These are phyloP conservation scores for Thermophis baileyi DNA, from an alignment of 2,113 vertebrate species.

Conservation along the genomic window DNA sequence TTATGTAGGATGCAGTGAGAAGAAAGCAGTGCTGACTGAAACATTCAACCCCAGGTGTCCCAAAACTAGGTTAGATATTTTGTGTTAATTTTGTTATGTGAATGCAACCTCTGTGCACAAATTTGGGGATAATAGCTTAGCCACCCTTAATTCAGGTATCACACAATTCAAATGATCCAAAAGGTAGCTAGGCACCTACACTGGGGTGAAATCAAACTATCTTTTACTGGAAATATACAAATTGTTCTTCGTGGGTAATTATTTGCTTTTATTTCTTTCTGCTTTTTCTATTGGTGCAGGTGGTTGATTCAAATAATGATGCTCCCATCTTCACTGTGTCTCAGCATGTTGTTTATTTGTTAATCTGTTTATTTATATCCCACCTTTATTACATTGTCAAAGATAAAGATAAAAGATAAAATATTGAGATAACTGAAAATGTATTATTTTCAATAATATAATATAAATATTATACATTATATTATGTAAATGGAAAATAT, in stretches of 20 bases:
- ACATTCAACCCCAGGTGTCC: not conserved
- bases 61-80: not conserved
- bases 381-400: not conserved
- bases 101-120: not conserved
- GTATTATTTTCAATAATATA: not conserved
- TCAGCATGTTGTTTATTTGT: not conserved
- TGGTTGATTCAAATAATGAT: not conserved
- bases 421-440: not conserved
- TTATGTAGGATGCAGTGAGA: not conserved
- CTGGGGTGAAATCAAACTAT: not conserved
- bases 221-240: not conserved
- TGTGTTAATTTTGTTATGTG: not conserved
- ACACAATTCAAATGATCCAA: not conserved
- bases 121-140: not conserved
- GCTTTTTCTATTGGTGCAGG: constrained; percentile 34
- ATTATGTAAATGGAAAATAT: not conserved
- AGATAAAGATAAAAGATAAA: not conserved
- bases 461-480: not conserved
- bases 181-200: not conserved
- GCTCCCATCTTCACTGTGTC: not conserved
- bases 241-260: not conserved
- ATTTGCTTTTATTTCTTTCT: not conserved
- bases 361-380: not conserved
- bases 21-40: not conserved
- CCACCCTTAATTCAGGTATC: not conserved